These are phyloP conservation scores for Brienomyrus longianalis DNA, from an alignment of 2,113 vertebrate species.

Conservation along the genomic window DNA sequence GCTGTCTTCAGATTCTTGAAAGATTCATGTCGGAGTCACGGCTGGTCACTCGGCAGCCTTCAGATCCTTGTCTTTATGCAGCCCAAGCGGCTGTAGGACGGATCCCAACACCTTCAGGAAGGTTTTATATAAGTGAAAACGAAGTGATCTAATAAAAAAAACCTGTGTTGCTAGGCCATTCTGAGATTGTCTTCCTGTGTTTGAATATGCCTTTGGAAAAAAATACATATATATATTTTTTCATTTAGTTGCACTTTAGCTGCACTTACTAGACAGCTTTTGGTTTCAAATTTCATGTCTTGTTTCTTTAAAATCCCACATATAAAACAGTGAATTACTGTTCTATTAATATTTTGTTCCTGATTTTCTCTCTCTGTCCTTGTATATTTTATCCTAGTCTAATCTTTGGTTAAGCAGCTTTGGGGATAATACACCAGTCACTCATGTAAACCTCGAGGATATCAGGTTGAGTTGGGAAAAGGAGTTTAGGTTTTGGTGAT, in stretches of 20 bases:
- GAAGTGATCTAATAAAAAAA: no score
- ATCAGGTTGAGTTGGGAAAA: background rate
- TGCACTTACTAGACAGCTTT: background rate
- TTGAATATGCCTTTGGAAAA: background rate
- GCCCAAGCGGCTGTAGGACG: background rate
- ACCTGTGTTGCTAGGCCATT: background rate
- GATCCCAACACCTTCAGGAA: background rate
- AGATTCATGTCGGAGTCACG: background rate
- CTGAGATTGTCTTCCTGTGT: background rate
- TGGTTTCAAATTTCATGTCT: background rate
- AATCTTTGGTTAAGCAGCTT: constrained; percentile 17
- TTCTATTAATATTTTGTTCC: background rate
- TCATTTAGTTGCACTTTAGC: background rate
- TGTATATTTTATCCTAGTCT: background rate
- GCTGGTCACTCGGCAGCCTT: background rate
- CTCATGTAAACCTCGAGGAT: background rate
- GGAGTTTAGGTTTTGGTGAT: constrained; percentile 7
- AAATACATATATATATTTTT: no score
- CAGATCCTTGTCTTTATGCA: background rate
- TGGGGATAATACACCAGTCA: background rate
- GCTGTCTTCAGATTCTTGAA: background rate
- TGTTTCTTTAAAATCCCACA: background rate
- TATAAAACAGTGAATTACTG: background rate
- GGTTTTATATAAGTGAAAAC: background rate
- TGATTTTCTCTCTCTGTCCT: background rate